Conservation (phyloP, 2,113 vertebrate species). For the Herpailurus yagouaroundi region DNA sequence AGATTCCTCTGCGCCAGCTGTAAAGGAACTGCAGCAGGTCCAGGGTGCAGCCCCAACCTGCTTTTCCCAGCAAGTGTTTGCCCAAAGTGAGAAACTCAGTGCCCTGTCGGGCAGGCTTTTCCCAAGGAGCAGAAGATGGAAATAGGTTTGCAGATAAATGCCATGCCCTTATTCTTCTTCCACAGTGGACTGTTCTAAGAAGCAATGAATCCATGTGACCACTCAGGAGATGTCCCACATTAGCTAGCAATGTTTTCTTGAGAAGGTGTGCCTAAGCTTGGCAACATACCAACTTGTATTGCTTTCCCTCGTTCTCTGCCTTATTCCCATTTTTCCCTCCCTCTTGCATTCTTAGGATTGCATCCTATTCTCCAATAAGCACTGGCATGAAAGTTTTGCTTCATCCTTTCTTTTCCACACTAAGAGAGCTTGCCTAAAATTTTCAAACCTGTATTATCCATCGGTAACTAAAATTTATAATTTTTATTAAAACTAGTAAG, state of each 20-base stretch:
- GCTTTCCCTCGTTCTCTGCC: neutral
- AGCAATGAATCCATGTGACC: neutral
- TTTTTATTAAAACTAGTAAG: neutral
- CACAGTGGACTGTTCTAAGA: neutral
- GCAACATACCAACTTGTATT: neutral
- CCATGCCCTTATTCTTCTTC: neutral
- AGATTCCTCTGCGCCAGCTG: neutral
- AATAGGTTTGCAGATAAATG: neutral
- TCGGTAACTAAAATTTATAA: slow-evolving; percentile 20
- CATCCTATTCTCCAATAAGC: neutral
- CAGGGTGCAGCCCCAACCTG: neutral
- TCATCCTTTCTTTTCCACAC: neutral
- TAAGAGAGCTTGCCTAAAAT: neutral
- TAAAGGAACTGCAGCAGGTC: neutral
- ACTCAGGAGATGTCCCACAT: neutral
- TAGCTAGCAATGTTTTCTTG: neutral
- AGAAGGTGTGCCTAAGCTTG: neutral
- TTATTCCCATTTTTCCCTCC: neutral
- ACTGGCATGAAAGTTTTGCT: neutral
- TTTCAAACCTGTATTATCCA: neutral
- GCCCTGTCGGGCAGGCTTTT: neutral
- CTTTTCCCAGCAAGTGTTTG: neutral
- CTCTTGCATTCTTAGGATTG: neutral
- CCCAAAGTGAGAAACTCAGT: neutral
- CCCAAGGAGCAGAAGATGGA: neutral